phyloP scores from a whole-genome alignment of 1,140 invertebrate genomes.

The Hypsibius dujardini region DNA sequence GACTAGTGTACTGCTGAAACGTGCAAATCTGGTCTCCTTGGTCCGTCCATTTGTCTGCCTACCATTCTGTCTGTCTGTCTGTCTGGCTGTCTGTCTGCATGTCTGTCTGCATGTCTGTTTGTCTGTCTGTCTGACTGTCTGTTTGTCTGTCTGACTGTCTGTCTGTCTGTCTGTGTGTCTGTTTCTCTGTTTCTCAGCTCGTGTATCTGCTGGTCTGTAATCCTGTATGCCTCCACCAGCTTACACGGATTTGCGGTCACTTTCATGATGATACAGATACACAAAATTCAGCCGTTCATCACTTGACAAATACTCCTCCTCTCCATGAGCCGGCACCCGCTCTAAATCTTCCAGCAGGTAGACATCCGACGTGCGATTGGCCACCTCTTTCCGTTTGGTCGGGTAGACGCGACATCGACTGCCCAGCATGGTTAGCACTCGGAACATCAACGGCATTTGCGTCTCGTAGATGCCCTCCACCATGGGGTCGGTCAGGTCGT shows the following conservation, averaged over 20 bases:
- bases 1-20: too few species aligned
- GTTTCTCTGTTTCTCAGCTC: not conserved
- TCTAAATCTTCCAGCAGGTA: conserved; percentile 5
- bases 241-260: not conserved
- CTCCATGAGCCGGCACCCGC: not conserved
- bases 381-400: not conserved
- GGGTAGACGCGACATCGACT: conserved; percentile 48
- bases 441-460: conserved; percentile 71
- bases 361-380: not conserved
- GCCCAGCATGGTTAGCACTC: conserved; percentile 63
- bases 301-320: conserved; percentile 46
- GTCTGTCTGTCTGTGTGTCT: too few species aligned
- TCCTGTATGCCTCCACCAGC: not conserved
- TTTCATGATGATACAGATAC: conserved; percentile 68
- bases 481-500: conserved; percentile 69
- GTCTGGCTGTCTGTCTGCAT: not conserved
- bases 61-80: too few species aligned
- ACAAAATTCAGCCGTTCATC: conserved; percentile 49
- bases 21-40: too few species aligned
- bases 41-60: too few species aligned
- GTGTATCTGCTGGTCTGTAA: not conserved
- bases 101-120: not conserved
- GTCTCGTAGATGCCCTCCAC: conserved; percentile 98
- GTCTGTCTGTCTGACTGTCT: too few species aligned
- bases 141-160: too few species aligned